Base-by-base conservation (phyloP, 2,888 invertebrate genomes). In the Crepidodera aurea region DNA sequence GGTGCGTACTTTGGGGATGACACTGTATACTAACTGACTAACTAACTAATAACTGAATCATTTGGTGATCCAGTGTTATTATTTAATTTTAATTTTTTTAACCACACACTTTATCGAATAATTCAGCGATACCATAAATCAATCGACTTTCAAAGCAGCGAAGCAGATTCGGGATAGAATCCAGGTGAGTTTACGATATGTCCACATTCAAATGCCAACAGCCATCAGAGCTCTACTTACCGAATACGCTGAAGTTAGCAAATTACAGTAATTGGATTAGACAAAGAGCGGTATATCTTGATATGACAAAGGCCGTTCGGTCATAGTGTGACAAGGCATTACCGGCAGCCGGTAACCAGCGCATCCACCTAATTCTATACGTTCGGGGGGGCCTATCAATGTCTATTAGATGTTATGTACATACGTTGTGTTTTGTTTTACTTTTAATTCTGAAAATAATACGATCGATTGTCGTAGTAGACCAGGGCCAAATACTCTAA, bases 231-330 rank as follows among this genome's bases (percentile, higher is more conserved):
- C 34, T 44, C 48, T 39, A 27, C 34, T 34, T 55, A 44, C 32
- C 44, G 44, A 15, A 46, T 27, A 27, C 22, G 16, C 39, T 25
- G 29, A 48, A 57, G 37, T 50, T 57, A 39, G 53, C 39, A 39
- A 53, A 53, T 53, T 53, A 39, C 27, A 7, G 25, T 57, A 57
- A 57, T 57, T 57, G 32, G 57, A 57, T 57, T 57, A 57, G 57
- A 39, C 48, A 57, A 50, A 57, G 57, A 57, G 37, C 57, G 39
- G 57, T 57, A 57, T 57, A 57, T 57, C 37, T 48, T 39, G 50
- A 57, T 57, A 39, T 48, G 57, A 57, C 57, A 50, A 57, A 48
- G 48, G 39, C 57, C 48, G 15, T 46, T 56, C 37, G 57, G 57
- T 39, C 57, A 39, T 18, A 39, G 39, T 57, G 48, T 39, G 56